Evolutionary conservation across 2,113 vertebrate genomes (phyloP).

Genomic region (Aptenodytes forsteri): DNA sequence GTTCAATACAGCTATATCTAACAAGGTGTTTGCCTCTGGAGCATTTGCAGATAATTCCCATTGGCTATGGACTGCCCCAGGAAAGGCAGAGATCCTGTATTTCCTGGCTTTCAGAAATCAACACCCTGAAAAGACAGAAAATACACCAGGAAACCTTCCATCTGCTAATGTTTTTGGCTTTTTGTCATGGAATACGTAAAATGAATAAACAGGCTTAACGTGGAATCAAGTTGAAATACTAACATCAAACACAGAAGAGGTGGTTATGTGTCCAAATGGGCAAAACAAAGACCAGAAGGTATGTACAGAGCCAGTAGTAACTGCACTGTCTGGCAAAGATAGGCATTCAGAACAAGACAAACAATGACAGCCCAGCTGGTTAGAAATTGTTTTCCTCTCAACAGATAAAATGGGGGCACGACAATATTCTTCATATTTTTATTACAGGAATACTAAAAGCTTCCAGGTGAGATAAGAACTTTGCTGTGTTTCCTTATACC

Average conservation of each 20-base stretch:
- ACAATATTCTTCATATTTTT: neutral
- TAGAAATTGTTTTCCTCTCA: neutral
- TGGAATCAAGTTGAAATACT: neutral
- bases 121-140: neutral
- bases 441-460: neutral
- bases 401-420: neutral
- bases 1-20: neutral
- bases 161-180: neutral
- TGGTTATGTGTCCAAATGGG: neutral
- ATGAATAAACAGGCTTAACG: constrained; percentile 26
- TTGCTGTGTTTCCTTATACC: neutral
- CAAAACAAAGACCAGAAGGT: neutral
- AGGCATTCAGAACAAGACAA: neutral
- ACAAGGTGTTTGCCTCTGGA: neutral
- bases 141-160: neutral
- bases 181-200: neutral
- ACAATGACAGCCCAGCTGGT: neutral
- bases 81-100: neutral
- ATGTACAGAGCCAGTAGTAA: neutral
- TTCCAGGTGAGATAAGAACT: neutral
- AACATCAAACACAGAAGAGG: constrained; percentile 17
- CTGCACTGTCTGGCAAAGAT: constrained; percentile 2
- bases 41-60: neutral
- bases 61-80: neutral
- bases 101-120: neutral